Base-by-base conservation (phyloP, 2,113 vertebrate genomes). In the Australoheros scitulus region DNA sequence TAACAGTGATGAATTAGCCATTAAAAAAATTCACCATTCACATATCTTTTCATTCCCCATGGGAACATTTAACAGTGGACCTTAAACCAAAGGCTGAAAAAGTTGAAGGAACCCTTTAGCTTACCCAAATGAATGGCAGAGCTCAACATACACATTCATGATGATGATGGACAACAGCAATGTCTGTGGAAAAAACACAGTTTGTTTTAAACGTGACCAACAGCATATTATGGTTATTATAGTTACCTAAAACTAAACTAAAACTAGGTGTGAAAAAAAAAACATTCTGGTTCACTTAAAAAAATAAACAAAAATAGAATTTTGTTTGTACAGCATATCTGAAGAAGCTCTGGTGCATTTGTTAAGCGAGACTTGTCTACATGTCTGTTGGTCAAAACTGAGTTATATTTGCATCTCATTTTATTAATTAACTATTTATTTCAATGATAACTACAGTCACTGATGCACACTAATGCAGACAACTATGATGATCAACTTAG, bases 111-210 rank as follows among this genome's bases (percentile, higher is more conserved):
- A 68, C 61, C 0, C 1, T 22, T 43, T 2, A 41, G 7, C 90
- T 91, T 87, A 95, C 93, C 93, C 90, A 52, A 92, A 91, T 20
- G 91, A 93, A 18, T 2, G 43, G 79, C 94, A 94, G 59, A 93
- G 90, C 22, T 92, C 85, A 50, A 56, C 52, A 38, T 86, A 94
- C 3, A 24, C 52, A 6, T 91, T 93, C 94, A 94, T 94, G 38
- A 58, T 60, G 56, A 20, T 60, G 52, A 29, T n/a, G 14, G 76
- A 68, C 29, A 26, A 61, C 36, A 52, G 55, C 7, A 15, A 32
- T 2, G 11, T 83, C 88, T 90, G 82, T 20, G 5, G 43, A 81
- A 22, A 81, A 61, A 81, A 76, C 22, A 38, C 29, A 26, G 43
- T 47, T 47, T 14, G 43, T 47, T 11, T 11, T 14, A 47, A 47